phyloP scores from a whole-genome alignment of 2,888 invertebrate genomes.

The Ochlodes sylvanus region DNA sequence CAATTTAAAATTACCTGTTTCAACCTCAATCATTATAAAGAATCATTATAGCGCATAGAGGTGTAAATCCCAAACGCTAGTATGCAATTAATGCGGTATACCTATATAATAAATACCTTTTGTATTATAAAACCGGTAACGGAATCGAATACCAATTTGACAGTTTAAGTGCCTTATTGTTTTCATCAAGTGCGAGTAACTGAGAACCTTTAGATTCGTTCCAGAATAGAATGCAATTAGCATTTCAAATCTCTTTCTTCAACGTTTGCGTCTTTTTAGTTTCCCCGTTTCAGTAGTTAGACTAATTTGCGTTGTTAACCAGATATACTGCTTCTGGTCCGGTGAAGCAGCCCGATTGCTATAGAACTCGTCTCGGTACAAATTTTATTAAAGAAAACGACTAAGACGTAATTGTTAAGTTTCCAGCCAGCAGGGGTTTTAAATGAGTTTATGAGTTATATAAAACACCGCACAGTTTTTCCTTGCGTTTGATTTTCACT shows the following conservation, averaged over 20 bases:
- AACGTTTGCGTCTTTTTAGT: slow-evolving; percentile 15
- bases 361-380: slow-evolving; percentile 58
- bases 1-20: no score
- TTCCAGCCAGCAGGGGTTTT: slow-evolving; percentile 36
- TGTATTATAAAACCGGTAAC: neutral
- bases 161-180: neutral
- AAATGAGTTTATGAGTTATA: slow-evolving; percentile 14
- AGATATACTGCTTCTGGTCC: slow-evolving; percentile 53
- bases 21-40: no score
- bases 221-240: slow-evolving; percentile 14
- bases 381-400: slow-evolving; percentile 65
- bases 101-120: no score
- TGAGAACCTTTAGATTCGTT: neutral
- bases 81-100: no score
- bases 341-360: slow-evolving; percentile 62
- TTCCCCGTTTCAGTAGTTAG: slow-evolving; percentile 46
- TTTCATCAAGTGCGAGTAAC: neutral
- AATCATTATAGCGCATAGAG: no score
- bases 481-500: neutral
- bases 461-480: neutral
- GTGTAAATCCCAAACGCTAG: no score
- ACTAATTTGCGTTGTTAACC: slow-evolving; percentile 54
- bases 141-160: neutral
- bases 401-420: slow-evolving; percentile 37
- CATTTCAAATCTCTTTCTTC: slow-evolving; percentile 7